Conservation (phyloP, 2,797 vertebrate genomes). For the Chaetodon trifasciatus region DNA sequence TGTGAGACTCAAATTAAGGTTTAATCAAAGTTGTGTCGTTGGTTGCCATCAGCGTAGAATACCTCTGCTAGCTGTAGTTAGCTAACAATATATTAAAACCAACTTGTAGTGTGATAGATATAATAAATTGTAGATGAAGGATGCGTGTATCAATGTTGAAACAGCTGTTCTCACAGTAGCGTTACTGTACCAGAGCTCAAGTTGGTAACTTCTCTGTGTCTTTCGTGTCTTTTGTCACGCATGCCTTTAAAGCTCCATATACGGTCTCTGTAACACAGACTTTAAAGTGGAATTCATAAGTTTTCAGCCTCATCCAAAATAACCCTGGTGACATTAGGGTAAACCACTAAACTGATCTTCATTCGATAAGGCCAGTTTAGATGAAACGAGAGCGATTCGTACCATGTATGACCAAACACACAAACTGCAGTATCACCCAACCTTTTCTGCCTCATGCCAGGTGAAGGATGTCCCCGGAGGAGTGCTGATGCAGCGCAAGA, state of each 20-base stretch:
- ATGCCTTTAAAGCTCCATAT: background rate
- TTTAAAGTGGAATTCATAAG: background rate
- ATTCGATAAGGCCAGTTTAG: background rate
- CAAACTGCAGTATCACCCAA: background rate
- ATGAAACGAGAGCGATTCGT: background rate
- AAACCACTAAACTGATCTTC: conserved; percentile 4
- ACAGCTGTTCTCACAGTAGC: background rate
- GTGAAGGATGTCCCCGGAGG: conserved; percentile 87
- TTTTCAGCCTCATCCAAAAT: background rate
- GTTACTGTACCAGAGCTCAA: background rate
- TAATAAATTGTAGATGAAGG: background rate
- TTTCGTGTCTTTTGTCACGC: background rate
- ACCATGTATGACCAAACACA: background rate
- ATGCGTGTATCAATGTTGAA: background rate
- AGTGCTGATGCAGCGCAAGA: conserved; percentile 85
- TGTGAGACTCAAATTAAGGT: background rate
- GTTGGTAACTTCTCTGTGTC: background rate
- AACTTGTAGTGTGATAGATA: background rate
- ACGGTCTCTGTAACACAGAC: background rate
- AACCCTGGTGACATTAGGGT: background rate
- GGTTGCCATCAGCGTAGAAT: background rate
- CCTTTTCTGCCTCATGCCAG: conserved; percentile 56
- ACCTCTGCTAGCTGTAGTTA: background rate
- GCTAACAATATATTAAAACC: background rate
- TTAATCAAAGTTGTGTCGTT: background rate